phyloP scores from a whole-genome alignment of 2,888 invertebrate species.

The Microctonus hyperodae region DNA sequence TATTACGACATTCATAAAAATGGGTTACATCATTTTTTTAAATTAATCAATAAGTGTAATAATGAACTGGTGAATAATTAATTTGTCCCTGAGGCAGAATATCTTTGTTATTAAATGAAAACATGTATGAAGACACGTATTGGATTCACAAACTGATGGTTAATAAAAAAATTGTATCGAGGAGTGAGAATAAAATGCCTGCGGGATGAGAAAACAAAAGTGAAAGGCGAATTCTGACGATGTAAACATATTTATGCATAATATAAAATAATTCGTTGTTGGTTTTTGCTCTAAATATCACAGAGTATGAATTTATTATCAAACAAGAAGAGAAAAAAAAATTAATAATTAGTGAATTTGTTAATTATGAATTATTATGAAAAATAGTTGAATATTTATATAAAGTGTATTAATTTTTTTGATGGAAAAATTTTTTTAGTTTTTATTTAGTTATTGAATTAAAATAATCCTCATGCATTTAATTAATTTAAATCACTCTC shows the following conservation, averaged over 20 bases:
- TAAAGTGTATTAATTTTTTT: not conserved
- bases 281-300: conserved; percentile 1
- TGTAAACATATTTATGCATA: not conserved
- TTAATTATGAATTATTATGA: not conserved
- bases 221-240: conserved; percentile 23
- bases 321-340: not conserved
- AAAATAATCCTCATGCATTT: not conserved
- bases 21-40: not conserved
- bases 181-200: not conserved
- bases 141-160: not conserved
- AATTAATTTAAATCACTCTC: conserved; percentile 4
- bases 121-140: not conserved
- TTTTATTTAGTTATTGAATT: not conserved
- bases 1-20: not conserved
- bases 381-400: not conserved
- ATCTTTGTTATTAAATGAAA: not conserved
- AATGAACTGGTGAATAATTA: not conserved
- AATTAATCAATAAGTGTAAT: not conserved
- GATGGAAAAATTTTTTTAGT: not conserved
- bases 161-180: not conserved
- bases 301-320: not conserved
- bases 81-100: not conserved
- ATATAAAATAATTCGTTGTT: conserved; percentile 1
- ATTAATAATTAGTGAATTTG: not conserved
- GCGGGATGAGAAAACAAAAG: conserved; percentile 25